phyloP scores from a whole-genome alignment of 2,113 vertebrate genomes.

The Rynchops niger region DNA sequence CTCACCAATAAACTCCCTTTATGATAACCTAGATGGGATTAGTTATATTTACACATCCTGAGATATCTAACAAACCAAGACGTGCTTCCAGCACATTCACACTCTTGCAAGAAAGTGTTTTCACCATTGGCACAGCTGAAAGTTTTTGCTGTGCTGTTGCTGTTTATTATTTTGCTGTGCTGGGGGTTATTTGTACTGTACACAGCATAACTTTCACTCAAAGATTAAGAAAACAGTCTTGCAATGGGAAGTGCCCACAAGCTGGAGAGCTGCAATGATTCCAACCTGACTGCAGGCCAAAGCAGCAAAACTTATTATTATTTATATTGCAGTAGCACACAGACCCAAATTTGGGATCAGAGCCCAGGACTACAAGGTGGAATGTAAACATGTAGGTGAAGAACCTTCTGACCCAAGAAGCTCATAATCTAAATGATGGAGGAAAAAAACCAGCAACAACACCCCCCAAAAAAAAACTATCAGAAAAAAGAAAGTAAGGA shows the following conservation, averaged over 20 bases:
- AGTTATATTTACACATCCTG: background rate
- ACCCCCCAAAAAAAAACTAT: background rate
- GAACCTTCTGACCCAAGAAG: background rate
- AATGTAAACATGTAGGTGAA: background rate
- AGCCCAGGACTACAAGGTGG: background rate
- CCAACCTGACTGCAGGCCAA: background rate
- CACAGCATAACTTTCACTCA: background rate
- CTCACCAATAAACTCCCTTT: constrained; percentile 29
- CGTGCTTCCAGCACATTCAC: background rate
- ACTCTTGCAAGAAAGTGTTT: constrained; percentile 26
- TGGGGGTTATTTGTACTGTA: background rate
- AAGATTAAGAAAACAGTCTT: background rate
- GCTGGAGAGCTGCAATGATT: background rate
- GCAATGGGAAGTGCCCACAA: background rate
- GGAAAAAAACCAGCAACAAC: background rate
- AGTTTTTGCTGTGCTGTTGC: background rate
- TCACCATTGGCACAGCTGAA: background rate
- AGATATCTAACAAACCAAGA: constrained; percentile 14
- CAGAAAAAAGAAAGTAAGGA: background rate
- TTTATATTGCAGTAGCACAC: background rate
- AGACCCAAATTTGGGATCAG: background rate
- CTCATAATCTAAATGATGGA: background rate
- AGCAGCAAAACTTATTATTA: background rate
- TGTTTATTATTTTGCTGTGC: background rate
- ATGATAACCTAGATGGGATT: constrained; percentile 32